Base-by-base conservation (phyloP, 2,797 vertebrate genomes). In the Aphelocoma californica region DNA sequence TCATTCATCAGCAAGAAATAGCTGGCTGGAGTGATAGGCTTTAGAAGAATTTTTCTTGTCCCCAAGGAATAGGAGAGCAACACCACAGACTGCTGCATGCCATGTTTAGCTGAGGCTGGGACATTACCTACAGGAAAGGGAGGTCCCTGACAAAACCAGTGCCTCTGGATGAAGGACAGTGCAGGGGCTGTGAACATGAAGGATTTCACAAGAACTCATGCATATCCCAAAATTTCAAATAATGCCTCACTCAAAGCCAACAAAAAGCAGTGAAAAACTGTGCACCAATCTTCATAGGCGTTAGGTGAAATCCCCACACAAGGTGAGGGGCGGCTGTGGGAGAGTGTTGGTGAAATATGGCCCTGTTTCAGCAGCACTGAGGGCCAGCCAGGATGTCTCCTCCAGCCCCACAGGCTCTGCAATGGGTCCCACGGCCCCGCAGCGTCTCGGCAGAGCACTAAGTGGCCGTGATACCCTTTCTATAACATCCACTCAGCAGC, bases 361-460 rank as follows among this genome's bases (percentile, higher is more conserved):
- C 50, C 57, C 72, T 26, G 14, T 74, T 66, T 72, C 38, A 86
- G 69, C 84, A 28, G 10, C 21, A 54, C 4, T 7, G 29, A 69
- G 64, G 29, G 48, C 34, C 82, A 81, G 89, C 58, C 70, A 72
- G 64, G 38, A n/a, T 2, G 45, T 70, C 65, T 95, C 65, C 86
- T 80, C 20, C 48, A 92, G 71, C 48, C 73, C 80, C 56, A 64
- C 0, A 1, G 32, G 24, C 50, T 84, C 88, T 91, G 81, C 73
- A 58, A 1, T 21, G 80, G 65, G 61, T 86, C 87, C 77, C 82
- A 75, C 0, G 5, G 81, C 75, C 84, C 79, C 14, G 0, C 0
- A 0, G 20, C 0, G 0, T 83, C 90, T 81, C 6, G 0, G 50
- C 0, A 0, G 79, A 79, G 62, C 85, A 25, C 71, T 58, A 8